Evolutionary conservation across 2,113 vertebrate species (phyloP), one percentile per base, ranked within the genome.

Genomic region (Brachyhypopomus occidentalis): DNA sequence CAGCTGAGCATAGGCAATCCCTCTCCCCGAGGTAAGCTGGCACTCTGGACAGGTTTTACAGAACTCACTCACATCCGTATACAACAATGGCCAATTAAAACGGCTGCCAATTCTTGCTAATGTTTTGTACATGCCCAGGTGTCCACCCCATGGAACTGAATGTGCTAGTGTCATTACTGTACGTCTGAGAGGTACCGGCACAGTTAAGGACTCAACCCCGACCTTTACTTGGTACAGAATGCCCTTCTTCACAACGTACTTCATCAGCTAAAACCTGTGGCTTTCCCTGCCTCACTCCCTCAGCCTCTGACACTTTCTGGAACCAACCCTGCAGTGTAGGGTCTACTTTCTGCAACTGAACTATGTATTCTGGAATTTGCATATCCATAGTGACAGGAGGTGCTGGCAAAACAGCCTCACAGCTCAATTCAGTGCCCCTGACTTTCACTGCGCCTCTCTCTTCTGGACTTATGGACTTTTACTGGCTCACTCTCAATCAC

Each of bases 41-140:
- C 72, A 66, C 17, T 74, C 79, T 14, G 4, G 23, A 16, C 72
- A 87, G 1, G 56, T 48, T 7, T 17, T 72, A n/a, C 55, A 82
- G 38, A 0, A 30, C 58, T 72, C 59, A 1, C 25, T 20, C 1
- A 79, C 41, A 76, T 85, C 81, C 2, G 11, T 76, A 30, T 67
- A 67, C 6, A 82, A 0, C 0, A 56, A 23, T 48, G 74, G 87
- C 77, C 85, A 85, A 16, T 58, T 30, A 38, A 88, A 83, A 16
- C 30, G 25, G 7, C 56, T 36, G 9, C 52, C 67, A 30, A 84
- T 72, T 0, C 30, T 73, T 8, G 30, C 67, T 8, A 30, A 58
- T 2, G 72, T 80, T 16, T 77, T 83, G 19, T 64, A 30, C 23
- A 59, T 81, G 22, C 74, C 30, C 9, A 74, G 72, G 23, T 69